A percentile compares a stretch with the other conserved stretches of the same genome.
These are phyloP conservation scores for Bedellia somnulentella DNA, from an alignment of 2,888 invertebrate species.

Conservation along the genomic window DNA sequence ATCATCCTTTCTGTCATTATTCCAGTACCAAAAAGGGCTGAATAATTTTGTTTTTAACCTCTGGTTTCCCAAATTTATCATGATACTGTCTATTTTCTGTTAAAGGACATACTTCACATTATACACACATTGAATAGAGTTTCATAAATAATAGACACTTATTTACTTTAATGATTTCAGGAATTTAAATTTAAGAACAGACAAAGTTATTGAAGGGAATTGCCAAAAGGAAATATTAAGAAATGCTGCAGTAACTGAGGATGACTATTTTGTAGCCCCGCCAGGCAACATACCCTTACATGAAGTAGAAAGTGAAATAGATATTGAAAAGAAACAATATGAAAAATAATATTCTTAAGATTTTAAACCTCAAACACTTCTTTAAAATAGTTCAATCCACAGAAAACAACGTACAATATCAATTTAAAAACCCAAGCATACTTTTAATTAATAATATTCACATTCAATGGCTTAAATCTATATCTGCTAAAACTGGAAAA, in stretches of 20 bases:
- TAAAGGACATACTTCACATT: too few relatives aligned
- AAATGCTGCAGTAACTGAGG: constrained; percentile 76
- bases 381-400: constrained; percentile 20
- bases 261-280: constrained; percentile 91
- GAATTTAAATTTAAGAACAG: constrained; percentile 67
- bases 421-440: constrained; percentile 24
- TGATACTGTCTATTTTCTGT: too few relatives aligned
- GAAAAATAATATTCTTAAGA: constrained; percentile 30
- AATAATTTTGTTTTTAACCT: too few relatives aligned
- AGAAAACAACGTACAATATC: constrained; percentile 16
- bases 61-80: too few relatives aligned
- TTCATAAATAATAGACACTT: too few relatives aligned
- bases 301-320: constrained; percentile 28
- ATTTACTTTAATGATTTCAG: too few relatives aligned
- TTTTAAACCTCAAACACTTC: constrained; percentile 26
- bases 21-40: too few relatives aligned
- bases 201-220: constrained; percentile 69
- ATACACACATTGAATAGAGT: too few relatives aligned
- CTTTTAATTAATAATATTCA: constrained; percentile 34
- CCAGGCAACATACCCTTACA: constrained; percentile 81
- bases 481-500: constrained; percentile 26
- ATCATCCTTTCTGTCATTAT: too few relatives aligned
- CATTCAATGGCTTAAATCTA: constrained; percentile 30
- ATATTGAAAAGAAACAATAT: constrained; percentile 25
- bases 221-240: constrained; percentile 68